These are phyloP conservation scores for Zalophus californianus DNA, from an alignment of 2,797 vertebrate species.

Conservation along the genomic window DNA sequence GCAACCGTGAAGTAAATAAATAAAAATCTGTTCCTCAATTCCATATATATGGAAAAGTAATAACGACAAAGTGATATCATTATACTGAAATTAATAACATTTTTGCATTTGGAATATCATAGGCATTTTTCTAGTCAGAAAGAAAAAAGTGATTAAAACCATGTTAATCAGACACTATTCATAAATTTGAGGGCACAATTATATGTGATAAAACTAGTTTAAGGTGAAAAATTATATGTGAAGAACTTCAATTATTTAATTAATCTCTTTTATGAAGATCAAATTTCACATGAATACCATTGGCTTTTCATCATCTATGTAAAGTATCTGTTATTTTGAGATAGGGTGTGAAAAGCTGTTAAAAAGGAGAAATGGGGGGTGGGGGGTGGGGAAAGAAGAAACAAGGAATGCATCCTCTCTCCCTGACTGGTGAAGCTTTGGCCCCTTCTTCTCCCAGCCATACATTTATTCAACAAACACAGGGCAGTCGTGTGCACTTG, in stretches of 20 bases:
- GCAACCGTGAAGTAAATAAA: neutral
- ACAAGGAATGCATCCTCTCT: neutral
- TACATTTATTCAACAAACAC: neutral
- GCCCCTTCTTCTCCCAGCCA: fast-evolving
- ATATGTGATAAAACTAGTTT: neutral
- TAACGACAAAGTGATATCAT: neutral
- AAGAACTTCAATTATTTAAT: neutral
- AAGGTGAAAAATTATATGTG: neutral
- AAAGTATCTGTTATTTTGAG: neutral
- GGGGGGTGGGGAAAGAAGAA: neutral
- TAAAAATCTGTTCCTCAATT: neutral
- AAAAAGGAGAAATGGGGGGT: neutral
- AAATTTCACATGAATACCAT: neutral
- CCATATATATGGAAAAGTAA: neutral
- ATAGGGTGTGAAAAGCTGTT: neutral
- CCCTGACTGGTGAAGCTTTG: neutral
- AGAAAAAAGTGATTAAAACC: neutral
- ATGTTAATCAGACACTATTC: neutral
- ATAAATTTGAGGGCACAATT: neutral
- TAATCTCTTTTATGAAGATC: neutral
- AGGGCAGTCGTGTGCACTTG: neutral
- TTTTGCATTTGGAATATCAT: constrained; percentile 4
- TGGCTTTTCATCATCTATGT: neutral
- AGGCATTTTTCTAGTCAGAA: neutral
- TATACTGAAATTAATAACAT: neutral